These are phyloP conservation scores for Epinotia brunnichana DNA, from an alignment of 2,888 invertebrate species.

Conservation along the genomic window DNA sequence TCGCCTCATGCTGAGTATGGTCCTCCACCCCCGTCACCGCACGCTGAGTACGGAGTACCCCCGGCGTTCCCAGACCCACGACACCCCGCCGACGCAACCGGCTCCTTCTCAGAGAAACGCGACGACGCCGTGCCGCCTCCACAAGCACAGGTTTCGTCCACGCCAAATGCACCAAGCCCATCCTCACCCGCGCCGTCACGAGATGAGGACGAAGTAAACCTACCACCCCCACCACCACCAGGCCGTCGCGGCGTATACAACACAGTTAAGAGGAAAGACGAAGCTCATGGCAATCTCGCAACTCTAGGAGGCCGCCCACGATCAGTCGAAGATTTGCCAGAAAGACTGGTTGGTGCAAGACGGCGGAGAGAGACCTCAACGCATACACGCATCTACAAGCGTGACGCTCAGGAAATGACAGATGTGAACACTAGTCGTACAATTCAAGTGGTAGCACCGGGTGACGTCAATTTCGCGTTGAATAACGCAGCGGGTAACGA, in stretches of 20 bases:
- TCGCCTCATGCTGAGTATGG: conserved; percentile 87
- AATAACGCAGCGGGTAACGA: conserved; percentile 91
- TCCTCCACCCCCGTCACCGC: conserved; percentile 85
- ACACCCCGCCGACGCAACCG: conserved; percentile 92
- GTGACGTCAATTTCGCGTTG: conserved; percentile 95
- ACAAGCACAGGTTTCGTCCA: conserved; percentile 90
- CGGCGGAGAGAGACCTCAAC: conserved; percentile 86
- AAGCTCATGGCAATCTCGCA: conserved; percentile 90
- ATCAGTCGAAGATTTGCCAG: conserved; percentile 92
- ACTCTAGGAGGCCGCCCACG: conserved; percentile 93
- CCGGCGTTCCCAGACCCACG: conserved; percentile 94
- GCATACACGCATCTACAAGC: conserved; percentile 90
- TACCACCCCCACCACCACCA: conserved; percentile 93
- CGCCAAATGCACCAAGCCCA: conserved; percentile 85
- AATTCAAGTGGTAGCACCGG: conserved; percentile 96
- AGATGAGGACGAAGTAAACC: conserved; percentile 87
- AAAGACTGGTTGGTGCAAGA: conserved; percentile 89
- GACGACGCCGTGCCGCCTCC: conserved; percentile 92
- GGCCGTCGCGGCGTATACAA: conserved; percentile 91
- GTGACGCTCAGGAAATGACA: conserved; percentile 95
- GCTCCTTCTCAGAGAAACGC: conserved; percentile 92
- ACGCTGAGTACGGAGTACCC: conserved; percentile 88
- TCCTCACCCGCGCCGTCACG: conserved; percentile 82
- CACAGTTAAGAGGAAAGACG: conserved; percentile 92
- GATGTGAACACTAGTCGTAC: conserved; percentile 95